Base-by-base conservation (phyloP, 2,113 vertebrate species). In the Nannobrachium achirus region DNA sequence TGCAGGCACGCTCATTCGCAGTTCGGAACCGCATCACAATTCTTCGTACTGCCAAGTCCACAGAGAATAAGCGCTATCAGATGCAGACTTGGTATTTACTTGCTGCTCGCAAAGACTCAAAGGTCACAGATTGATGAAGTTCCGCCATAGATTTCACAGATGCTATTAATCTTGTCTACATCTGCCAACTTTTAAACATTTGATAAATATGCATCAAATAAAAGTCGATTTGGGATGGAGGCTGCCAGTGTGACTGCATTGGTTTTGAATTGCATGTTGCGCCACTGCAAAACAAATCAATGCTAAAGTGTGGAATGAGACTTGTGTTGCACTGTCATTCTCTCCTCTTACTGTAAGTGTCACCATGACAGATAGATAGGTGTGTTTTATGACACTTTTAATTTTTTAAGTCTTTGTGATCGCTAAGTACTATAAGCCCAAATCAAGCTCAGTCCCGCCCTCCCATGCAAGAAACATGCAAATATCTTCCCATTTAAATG, bases 211-310 rank as follows among this genome's bases (percentile, higher is more conserved):
- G 49, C 56, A 45, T 66, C 42, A 59, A 56, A 40, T 16, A 10
- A 46, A 60, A 66, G 56, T 79, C 4, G 15, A 79, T 79, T 59
- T 49, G 38, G 48, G 53, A 11, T 1, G 9, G 1, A 6, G 0
- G 15, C 61, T 6, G 33, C 68, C 33, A 64, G 19, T 7, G 20
- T 38, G 15, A 63, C 61, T 33, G 51, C 2, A 66, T 81, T 57
- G 60, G 44, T 58, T 78, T 69, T 59, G 57, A 69, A 71, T 75
- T 1, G 51, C 20, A 20, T 11, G 6, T 1, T 4, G 66, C 65
- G 65, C 71, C 63, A 55, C 70, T 53, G 73, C 59, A 63, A 82
- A 82, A 69, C 67, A 80, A 82, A 84, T 79, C 70, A 39, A 66
- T 59, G 14, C 48, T 60, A 38, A 19, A 13, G 51, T 18, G 56